Percentiles rank a stretch among this genome's conserved stretches.
Conservation (phyloP, 2,888 invertebrate genomes). For the Dioctria linearis region DNA sequence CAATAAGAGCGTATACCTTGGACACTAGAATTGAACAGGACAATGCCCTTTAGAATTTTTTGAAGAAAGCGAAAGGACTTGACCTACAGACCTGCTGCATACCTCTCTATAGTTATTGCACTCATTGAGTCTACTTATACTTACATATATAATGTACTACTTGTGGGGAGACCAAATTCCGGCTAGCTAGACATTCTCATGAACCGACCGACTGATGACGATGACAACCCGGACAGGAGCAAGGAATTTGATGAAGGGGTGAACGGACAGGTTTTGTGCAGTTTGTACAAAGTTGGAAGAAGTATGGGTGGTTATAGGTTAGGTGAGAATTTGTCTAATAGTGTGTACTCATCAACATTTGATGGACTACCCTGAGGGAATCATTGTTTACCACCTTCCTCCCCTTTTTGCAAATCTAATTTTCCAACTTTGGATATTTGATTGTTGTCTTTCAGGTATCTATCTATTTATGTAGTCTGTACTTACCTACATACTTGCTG, state of each 20-base stretch:
- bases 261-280: neutral
- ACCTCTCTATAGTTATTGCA: no score
- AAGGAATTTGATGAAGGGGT: slow-evolving; percentile 3
- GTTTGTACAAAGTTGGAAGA: neutral
- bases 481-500: neutral
- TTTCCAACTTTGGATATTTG: slow-evolving; percentile 11
- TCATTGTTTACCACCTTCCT: neutral
- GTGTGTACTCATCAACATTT: no score
- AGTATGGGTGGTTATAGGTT: neutral
- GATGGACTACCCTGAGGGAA: neutral
- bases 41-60: neutral
- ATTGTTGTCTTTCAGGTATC: neutral
- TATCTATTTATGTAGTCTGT: neutral
- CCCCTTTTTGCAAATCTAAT: neutral
- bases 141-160: neutral
- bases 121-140: slow-evolving; percentile 4
- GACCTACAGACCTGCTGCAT: slow-evolving; percentile 34
- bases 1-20: neutral
- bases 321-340: neutral
- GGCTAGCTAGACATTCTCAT: no score
- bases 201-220: neutral
- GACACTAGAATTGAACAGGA: neutral
- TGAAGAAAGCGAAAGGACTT: slow-evolving; percentile 41
- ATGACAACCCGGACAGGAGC: neutral
- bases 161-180: neutral